These are phyloP conservation scores for Eulacestoma nigropectus DNA, from an alignment of 2,113 vertebrate genomes.

Conservation along the genomic window DNA sequence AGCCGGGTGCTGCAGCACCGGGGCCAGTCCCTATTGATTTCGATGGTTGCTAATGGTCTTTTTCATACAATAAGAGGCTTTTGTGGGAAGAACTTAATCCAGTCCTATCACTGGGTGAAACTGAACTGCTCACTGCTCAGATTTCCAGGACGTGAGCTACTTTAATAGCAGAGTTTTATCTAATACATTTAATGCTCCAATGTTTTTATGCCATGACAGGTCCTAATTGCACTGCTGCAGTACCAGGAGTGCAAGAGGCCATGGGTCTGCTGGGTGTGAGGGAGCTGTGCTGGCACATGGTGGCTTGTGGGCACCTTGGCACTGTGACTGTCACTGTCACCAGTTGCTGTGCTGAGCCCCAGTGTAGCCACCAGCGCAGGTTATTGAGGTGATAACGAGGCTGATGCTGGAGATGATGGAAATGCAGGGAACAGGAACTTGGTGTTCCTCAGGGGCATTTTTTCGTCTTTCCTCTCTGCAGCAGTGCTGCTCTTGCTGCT, in stretches of 20 bases:
- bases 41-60: conserved; percentile 34
- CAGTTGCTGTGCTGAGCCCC: neutral
- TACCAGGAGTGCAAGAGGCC: rapidly evolving
- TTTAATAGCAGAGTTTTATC: conserved; percentile 42
- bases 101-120: neutral
- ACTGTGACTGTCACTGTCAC: neutral
- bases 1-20: neutral
- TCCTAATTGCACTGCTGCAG: neutral
- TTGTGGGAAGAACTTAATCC: conserved; percentile 63
- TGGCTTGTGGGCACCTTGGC: neutral
- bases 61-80: conserved; percentile 48
- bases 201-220: neutral
- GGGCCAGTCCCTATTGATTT: conserved; percentile 39
- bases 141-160: conserved; percentile 27
- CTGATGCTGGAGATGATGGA: neutral
- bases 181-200: neutral
- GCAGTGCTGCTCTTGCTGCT: neutral
- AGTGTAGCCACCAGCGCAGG: rapidly evolving
- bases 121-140: neutral
- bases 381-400: rapidly evolving
- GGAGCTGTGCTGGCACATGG: neutral
- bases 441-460: neutral
- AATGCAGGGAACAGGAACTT: neutral
- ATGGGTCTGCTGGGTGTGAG: neutral
- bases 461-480: neutral